phyloP scores from a whole-genome alignment of 2,797 vertebrate genomes.

The Ctenosaura bakeri region DNA sequence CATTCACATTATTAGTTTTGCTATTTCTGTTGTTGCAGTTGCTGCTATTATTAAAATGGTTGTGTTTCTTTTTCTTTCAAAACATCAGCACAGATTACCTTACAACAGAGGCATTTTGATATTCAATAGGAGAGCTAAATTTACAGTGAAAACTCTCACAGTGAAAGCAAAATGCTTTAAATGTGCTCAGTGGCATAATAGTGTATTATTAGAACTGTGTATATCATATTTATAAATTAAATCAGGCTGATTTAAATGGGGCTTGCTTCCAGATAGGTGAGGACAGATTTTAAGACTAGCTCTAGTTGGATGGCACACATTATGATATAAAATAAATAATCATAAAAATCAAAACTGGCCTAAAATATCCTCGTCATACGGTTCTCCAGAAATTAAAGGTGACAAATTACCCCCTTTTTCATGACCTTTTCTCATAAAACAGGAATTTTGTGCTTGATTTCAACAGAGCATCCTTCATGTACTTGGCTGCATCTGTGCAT shows the following conservation, averaged over 20 bases:
- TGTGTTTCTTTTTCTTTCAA: background rate
- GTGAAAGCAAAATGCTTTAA: background rate
- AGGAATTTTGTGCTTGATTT: constrained; percentile 31
- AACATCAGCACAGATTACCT: background rate
- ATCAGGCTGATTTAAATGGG: background rate
- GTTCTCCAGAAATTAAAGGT: constrained; percentile 16
- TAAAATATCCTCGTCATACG: background rate
- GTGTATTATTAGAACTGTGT: background rate
- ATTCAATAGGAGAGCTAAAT: background rate
- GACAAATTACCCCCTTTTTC: constrained; percentile 15
- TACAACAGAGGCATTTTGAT: background rate
- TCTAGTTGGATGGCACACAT: background rate
- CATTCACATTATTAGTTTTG: too few relatives aligned
- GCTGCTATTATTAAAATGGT: too few relatives aligned
- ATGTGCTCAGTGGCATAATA: background rate
- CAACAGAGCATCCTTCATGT: background rate
- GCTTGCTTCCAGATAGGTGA: background rate
- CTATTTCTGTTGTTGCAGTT: too few relatives aligned
- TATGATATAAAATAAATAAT: background rate
- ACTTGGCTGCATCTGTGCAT: constrained; percentile 29
- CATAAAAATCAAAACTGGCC: background rate
- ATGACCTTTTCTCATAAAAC: constrained; percentile 11
- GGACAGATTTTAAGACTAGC: background rate
- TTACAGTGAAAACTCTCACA: background rate
- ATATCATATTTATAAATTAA: background rate